phyloP scores from a whole-genome alignment of 2,888 invertebrate genomes.

The Adelognathus sp. region DNA sequence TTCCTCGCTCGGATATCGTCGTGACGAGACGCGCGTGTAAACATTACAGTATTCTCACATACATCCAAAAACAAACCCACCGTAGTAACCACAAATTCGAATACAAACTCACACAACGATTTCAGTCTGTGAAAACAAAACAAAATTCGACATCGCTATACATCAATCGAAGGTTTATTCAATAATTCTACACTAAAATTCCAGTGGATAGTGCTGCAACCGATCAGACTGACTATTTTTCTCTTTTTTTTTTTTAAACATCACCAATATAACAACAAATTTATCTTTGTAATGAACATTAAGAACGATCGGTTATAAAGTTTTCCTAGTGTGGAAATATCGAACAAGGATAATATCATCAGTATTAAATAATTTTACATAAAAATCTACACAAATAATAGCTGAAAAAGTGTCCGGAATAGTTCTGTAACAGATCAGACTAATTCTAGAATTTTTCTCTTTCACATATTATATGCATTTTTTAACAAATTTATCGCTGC shows the following conservation, averaged over 20 bases:
- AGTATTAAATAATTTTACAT: no score
- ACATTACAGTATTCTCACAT: background rate
- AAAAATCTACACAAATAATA: no score
- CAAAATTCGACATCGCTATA: background rate
- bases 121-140: background rate
- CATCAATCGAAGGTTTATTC: background rate
- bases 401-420: no score
- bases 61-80: background rate
- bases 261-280: no score
- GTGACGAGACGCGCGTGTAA: conserved; percentile 39
- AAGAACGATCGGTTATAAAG: no score
- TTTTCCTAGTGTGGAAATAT: no score
- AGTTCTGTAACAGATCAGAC: no score
- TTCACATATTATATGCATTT: background rate
- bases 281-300: background rate
- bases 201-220: conserved; percentile 5
- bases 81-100: background rate
- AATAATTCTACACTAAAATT: background rate
- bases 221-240: no score
- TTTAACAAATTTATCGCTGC: background rate
- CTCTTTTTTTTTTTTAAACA: no score
- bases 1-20: conserved; percentile 57
- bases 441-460: no score
- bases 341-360: no score
- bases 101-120: background rate